Base-by-base conservation (phyloP, 1,140 invertebrate species). In the Orchesella cincta region DNA sequence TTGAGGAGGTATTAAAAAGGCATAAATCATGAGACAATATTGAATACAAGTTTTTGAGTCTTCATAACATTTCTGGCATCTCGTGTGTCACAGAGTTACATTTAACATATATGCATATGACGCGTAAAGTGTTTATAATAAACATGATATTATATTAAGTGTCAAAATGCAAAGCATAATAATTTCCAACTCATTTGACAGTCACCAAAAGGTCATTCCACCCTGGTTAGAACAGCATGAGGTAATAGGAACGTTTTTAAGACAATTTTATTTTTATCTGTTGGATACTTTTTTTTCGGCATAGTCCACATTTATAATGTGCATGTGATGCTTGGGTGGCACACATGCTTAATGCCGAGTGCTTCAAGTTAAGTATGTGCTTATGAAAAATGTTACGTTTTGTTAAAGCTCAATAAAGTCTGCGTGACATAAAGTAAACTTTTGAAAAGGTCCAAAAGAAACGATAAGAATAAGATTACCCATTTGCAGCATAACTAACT, bases 221-320 rank as follows among this genome's bases (percentile, higher is more conserved):
- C 54, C 26, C 54, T 57, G 14, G 14, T 57, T 57, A 57, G 26
- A 57, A 16, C 54, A 57, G 54, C 54, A 57, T 57, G 54, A 16
- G 54, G 54, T 57, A 57, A 57, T 57, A 57, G 23, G 54, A 57
- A 26, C 54, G 23, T 57, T 57, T 57, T 57, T 57, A 57, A 57
- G 54, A 26, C n/a, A 57, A 5, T 57, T 8, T n/a, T 57, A n/a
- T 57, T 57, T 57, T 57, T 57, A 16, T 57, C 54, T 3, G 8
- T n/a, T 23, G n/a, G n/a, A n/a, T n/a, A n/a, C n/a, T n/a, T n/a
- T n/a, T n/a, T n/a, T n/a, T n/a, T n/a, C n/a, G n/a, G n/a, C n/a
- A n/a, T n/a, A n/a, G n/a, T n/a, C n/a, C n/a, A n/a, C n/a, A n/a
- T n/a, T n/a, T n/a, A n/a, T n/a, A n/a, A n/a, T n/a, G n/a, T n/a